These are phyloP conservation scores for Heliconius hermathena DNA, from an alignment of 1,140 invertebrate species.

Conservation along the genomic window DNA sequence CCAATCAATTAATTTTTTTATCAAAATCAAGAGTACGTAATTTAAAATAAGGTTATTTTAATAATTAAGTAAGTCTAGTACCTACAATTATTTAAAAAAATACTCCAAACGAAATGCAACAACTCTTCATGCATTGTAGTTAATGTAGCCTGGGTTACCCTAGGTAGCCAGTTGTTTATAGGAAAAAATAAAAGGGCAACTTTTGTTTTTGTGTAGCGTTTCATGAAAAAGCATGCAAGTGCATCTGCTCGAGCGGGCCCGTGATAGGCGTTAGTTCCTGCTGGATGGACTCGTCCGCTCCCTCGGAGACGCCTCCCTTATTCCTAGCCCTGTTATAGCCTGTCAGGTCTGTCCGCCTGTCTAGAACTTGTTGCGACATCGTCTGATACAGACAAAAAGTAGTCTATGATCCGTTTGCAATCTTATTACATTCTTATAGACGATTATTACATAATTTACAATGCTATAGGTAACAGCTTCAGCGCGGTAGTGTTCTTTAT, in stretches of 20 bases:
- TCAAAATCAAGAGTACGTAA: too few species aligned
- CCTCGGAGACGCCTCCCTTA: constrained; percentile 16
- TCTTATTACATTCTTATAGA: background rate
- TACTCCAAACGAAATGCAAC: background rate
- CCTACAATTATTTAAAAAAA: background rate
- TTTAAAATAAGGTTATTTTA: too few species aligned
- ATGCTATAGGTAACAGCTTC: background rate
- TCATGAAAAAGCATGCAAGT: constrained; percentile 17
- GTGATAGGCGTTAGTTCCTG: constrained; percentile 4
- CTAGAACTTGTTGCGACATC: background rate
- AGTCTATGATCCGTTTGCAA: background rate
- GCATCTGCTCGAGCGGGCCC: constrained; percentile 10
- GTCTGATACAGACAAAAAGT: background rate
- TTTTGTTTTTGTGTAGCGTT: background rate
- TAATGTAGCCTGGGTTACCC: too few species aligned
- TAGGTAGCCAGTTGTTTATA: background rate
- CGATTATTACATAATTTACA: background rate
- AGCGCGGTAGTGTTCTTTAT: background rate
- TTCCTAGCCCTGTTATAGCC: background rate
- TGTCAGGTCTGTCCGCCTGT: background rate
- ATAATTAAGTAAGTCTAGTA: too few species aligned
- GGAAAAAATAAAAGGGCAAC: background rate
- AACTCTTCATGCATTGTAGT: too few species aligned
- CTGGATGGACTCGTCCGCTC: constrained; percentile 2
- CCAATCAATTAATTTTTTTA: too few species aligned